Evolutionary conservation across 2,113 vertebrate genomes (phyloP), one percentile per base, ranked within the genome.

Genomic region (Phocoena phocoena): DNA sequence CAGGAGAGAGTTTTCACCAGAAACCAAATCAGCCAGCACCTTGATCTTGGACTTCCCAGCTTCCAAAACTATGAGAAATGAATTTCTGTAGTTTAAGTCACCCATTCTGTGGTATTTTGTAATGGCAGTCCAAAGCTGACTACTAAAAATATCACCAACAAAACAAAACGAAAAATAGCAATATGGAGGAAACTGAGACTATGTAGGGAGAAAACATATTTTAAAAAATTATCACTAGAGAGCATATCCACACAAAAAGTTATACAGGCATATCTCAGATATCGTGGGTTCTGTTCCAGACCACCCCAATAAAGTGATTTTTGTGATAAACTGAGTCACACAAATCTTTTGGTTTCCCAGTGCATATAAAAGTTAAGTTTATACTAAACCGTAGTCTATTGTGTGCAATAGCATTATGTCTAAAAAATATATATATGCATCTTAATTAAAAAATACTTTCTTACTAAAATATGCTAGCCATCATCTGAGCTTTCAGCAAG

Each of bases 61-160:
- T 31, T 76, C 73, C 41, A 62, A 65, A 90, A 76, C 60, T 81
- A 62, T 38, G 82, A 87, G 83, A 82, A 63, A 71, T 62, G 71
- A 76, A 88, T 76, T 68, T 70, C 47, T 86, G 81, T 33, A 65
- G 63, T 67, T 81, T 55, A 90, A 88, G 47, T 47, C n/a, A 63
- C 68, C n/a, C 31, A 77, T 55, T 63, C 28, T 87, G 15, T 60
- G 74, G 31, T 74, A 93, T 87, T 95, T 93, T 82, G 81, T 90
- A 73, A 82, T 18, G 60, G 58, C 25, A 81, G 17, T 50, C 67
- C 36, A 21, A 21, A 80, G 47, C 28, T 92, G 47, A 31, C 13
- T 70, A 87, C 83, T 55, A 79, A 12, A 76, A 91, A 95, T 8
- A 83, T 86, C 38, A 41, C 55, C 67, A 95, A 92, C 23, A 95